phyloP scores from a whole-genome alignment of 2,888 invertebrate species.

The Rhodophaea formosa region DNA sequence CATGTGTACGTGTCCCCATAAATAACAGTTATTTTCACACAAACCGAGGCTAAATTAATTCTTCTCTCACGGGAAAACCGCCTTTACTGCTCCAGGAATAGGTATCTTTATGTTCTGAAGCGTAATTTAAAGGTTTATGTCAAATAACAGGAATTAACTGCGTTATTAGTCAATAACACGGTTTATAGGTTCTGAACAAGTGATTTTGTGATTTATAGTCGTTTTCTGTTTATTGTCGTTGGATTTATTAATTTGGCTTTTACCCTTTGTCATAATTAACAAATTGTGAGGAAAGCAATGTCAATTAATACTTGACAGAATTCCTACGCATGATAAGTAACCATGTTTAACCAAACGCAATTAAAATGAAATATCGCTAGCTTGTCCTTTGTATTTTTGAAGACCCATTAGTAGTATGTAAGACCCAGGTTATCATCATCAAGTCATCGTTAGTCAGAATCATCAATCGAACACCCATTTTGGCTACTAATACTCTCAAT shows the following conservation, averaged over 20 bases:
- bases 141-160: constrained; percentile 36
- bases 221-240: constrained; percentile 18
- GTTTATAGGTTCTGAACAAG: constrained; percentile 27
- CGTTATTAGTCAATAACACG: constrained; percentile 40
- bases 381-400: no score
- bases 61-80: constrained; percentile 28
- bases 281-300: no score
- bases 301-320: no score
- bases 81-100: constrained; percentile 27
- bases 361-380: no score
- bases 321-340: no score
- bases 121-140: constrained; percentile 30
- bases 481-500: no score
- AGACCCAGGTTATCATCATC: no score
- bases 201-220: constrained; percentile 16
- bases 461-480: no score
- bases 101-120: constrained; percentile 16
- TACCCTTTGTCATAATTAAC: neutral
- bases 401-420: no score
- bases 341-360: no score
- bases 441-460: no score
- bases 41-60: constrained; percentile 41
- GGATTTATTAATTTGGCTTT: neutral
- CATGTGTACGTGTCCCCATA: constrained; percentile 49
- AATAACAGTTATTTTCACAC: constrained; percentile 58